Evolutionary conservation across 2,888 invertebrate genomes (phyloP).

Genomic region (Agrilus biguttatus): DNA sequence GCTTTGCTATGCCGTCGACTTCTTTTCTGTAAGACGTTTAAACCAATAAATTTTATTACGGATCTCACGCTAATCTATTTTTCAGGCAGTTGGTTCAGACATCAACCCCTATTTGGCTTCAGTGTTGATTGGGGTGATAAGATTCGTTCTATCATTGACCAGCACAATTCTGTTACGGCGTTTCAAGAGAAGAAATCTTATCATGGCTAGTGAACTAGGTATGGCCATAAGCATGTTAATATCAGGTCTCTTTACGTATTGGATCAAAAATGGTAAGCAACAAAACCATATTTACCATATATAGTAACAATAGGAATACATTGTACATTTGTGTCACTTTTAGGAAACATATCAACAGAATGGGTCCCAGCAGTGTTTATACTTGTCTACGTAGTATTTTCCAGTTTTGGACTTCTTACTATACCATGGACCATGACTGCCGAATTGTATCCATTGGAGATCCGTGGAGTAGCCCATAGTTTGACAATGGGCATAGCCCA

Average conservation of each 20-base stretch:
- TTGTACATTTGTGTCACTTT: background rate
- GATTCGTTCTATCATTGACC: constrained; percentile 39
- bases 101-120: constrained; percentile 38
- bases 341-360: constrained; percentile 17
- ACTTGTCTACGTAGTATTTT: constrained; percentile 38
- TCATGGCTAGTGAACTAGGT: constrained; percentile 35
- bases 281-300: no score
- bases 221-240: constrained; percentile 39
- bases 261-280: constrained; percentile 20
- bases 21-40: constrained; percentile 32
- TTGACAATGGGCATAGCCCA: constrained; percentile 40
- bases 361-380: constrained; percentile 36
- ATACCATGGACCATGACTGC: constrained; percentile 49
- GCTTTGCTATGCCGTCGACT: constrained; percentile 41
- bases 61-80: constrained; percentile 5
- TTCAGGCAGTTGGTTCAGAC: constrained; percentile 34
- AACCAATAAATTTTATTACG: background rate
- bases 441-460: constrained; percentile 42
- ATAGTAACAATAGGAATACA: no score
- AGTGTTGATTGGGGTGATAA: constrained; percentile 37
- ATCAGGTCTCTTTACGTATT: constrained; percentile 38
- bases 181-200: constrained; percentile 35
- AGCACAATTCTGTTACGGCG: constrained; percentile 38
- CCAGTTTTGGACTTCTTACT: constrained; percentile 42
- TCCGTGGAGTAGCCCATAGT: constrained; percentile 41